Percentiles rank a stretch among this genome's conserved stretches.
phyloP scores from a whole-genome alignment of 2,113 vertebrate genomes.

The Syrrhaptes paradoxus region DNA sequence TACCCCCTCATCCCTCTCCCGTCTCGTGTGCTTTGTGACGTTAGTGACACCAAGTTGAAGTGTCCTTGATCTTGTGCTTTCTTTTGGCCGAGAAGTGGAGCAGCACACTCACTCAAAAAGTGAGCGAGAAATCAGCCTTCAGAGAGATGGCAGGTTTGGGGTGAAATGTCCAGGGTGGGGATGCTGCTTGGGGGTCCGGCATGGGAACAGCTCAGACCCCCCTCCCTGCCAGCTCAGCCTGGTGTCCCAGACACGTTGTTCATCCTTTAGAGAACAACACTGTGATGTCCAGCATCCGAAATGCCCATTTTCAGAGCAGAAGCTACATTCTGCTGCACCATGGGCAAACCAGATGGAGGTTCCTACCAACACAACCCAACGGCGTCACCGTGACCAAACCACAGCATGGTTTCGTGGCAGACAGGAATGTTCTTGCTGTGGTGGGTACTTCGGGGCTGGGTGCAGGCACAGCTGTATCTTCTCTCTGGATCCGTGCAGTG shows the following conservation, averaged over 20 bases:
- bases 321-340: not conserved
- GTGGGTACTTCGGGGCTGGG: not conserved
- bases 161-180: not conserved
- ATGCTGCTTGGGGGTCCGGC: no score
- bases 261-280: not conserved
- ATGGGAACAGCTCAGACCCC: not conserved
- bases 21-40: not conserved
- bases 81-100: not conserved
- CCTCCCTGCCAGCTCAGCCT: not conserved
- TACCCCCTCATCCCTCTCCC: not conserved
- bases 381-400: not conserved
- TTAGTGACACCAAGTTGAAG: not conserved
- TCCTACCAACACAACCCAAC: rapidly evolving
- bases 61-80: slow-evolving; percentile 35
- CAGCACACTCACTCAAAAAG: not conserved
- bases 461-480: not conserved
- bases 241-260: not conserved
- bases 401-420: rapidly evolving
- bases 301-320: not conserved
- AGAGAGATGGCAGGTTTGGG: not conserved
- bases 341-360: rapidly evolving
- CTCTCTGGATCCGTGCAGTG: not conserved
- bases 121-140: not conserved
- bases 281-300: not conserved
- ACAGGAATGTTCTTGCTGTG: not conserved